A percentile compares a stretch with the other conserved stretches of the same genome.
phyloP scores from a whole-genome alignment of 2,888 invertebrate genomes.

The Heliconius erato region DNA sequence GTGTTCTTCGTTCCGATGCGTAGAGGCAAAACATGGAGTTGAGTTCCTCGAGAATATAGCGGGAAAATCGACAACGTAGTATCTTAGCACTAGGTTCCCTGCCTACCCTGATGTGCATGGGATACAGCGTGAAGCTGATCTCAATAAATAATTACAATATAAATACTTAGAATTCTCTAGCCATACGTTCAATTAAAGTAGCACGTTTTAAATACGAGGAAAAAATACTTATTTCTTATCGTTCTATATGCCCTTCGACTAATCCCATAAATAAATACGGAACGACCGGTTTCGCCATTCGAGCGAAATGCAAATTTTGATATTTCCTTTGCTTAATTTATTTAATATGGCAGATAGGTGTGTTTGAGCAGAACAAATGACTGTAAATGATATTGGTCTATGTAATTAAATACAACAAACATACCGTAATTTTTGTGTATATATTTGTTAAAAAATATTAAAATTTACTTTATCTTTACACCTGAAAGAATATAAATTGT shows the following conservation, averaged over 20 bases:
- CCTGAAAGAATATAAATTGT: too few species aligned
- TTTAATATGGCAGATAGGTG: slow-evolving; percentile 44
- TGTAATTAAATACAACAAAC: not conserved
- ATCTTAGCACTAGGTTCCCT: too few species aligned
- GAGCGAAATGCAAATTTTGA: slow-evolving; percentile 59
- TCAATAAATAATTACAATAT: not conserved
- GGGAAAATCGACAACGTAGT: too few species aligned
- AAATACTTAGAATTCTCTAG: not conserved
- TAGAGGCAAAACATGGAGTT: too few species aligned
- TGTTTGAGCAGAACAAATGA: not conserved
- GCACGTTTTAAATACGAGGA: slow-evolving; percentile 46
- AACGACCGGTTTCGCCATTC: slow-evolving; percentile 54
- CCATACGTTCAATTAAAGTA: slow-evolving; percentile 20
- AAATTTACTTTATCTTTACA: slow-evolving; percentile 8
- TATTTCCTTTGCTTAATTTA: slow-evolving; percentile 59
- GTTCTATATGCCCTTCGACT: slow-evolving; percentile 64
- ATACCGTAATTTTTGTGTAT: slow-evolving; percentile 1
- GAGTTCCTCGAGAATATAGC: too few species aligned
- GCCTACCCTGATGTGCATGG: too few species aligned
- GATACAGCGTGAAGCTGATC: too few species aligned
- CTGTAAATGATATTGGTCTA: slow-evolving; percentile 9
- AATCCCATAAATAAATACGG: slow-evolving; percentile 69
- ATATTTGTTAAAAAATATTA: not conserved
- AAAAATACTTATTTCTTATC: slow-evolving; percentile 46
- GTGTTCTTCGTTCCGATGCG: too few species aligned